Percentiles rank a stretch among this genome's conserved stretches.
Evolutionary conservation across 1,140 invertebrate genomes (phyloP).

Genomic region (Drosophila gunungcola): DNA sequence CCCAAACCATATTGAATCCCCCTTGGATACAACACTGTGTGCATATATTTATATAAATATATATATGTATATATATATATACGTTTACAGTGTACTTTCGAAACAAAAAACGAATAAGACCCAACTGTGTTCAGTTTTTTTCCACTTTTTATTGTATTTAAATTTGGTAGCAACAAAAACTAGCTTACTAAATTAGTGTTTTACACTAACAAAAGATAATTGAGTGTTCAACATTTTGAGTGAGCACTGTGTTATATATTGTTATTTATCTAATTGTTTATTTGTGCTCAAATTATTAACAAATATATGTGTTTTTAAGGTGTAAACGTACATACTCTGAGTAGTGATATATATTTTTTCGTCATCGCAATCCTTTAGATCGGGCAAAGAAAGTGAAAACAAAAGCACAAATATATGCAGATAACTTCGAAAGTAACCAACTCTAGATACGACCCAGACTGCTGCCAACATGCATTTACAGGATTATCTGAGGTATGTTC

Average conservation of each 20-base stretch:
- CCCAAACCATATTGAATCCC: too few relatives aligned
- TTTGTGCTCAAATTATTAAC: neutral
- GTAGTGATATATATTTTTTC: neutral
- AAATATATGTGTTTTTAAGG: neutral
- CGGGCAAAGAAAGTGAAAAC: neutral
- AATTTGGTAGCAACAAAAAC: neutral
- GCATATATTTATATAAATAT: too few relatives aligned
- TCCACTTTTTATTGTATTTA: neutral
- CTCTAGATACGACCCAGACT: neutral
- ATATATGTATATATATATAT: too few relatives aligned
- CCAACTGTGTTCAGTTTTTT: too few relatives aligned
- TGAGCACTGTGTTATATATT: neutral
- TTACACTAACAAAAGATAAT: neutral
- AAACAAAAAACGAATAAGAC: too few relatives aligned
- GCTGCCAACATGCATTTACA: conserved; percentile 62
- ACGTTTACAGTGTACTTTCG: too few relatives aligned
- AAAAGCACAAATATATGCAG: neutral
- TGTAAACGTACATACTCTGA: neutral
- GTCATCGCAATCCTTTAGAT: neutral
- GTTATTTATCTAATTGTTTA: neutral
- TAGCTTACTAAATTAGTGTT: neutral
- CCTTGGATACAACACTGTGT: too few relatives aligned
- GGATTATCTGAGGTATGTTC: conserved; percentile 52
- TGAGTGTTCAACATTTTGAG: neutral
- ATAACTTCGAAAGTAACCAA: neutral